A percentile compares a stretch with the other conserved stretches of the same genome.
phyloP scores from a whole-genome alignment of 2,113 vertebrate species.

The Forbesichthys agassizii region DNA sequence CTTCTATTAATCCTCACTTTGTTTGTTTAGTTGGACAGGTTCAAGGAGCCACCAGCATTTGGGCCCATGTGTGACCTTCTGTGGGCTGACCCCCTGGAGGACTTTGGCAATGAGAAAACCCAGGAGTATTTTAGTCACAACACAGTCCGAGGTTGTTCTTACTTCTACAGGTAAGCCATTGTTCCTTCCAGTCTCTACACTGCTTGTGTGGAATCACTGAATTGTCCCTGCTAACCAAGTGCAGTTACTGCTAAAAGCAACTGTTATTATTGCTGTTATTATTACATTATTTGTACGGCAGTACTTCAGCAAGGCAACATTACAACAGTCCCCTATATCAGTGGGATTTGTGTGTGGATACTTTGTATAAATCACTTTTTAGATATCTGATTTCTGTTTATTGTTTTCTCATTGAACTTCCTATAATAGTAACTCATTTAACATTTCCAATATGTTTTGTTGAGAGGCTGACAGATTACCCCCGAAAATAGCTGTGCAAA shows the following conservation, averaged over 20 bases:
- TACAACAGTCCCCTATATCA: background rate
- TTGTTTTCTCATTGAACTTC: background rate
- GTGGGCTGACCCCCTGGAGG: constrained; percentile 82
- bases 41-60: constrained; percentile 83
- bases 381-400: background rate
- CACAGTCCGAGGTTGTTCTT: constrained; percentile 83
- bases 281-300: too few relatives aligned
- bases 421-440: background rate
- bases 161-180: constrained; percentile 80
- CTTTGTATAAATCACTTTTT: background rate
- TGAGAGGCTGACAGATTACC: background rate
- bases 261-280: too few relatives aligned
- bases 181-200: background rate
- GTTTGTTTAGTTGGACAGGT: constrained; percentile 76
- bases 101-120: constrained; percentile 83
- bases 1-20: background rate
- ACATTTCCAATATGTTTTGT: background rate
- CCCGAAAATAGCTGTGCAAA: too few relatives aligned
- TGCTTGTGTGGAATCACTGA: background rate
- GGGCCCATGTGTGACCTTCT: constrained; percentile 84
- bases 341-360: background rate
- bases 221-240: background rate
- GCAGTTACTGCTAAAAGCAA: background rate
- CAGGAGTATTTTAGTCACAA: constrained; percentile 85
- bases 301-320: too few relatives aligned